phyloP scores from a whole-genome alignment of 1,140 invertebrate species.

The Arctopsyche grandis region DNA sequence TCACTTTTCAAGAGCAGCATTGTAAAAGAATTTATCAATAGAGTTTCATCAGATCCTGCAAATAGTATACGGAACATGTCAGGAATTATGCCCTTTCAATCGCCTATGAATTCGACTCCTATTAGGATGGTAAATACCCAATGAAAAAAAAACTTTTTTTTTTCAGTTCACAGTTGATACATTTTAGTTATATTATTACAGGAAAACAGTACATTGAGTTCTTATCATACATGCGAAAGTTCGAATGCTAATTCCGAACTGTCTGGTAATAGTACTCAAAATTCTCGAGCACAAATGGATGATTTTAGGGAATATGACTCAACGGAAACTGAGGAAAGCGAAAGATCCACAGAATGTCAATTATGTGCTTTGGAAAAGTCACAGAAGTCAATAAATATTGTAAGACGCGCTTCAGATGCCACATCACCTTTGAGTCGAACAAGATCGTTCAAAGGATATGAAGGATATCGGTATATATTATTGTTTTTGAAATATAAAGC shows the following conservation, averaged over 20 bases:
- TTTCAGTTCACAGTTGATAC: not conserved
- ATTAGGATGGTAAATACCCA: not conserved
- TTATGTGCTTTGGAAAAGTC: conserved; percentile 45
- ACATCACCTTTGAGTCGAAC: conserved; percentile 66
- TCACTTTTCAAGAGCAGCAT: conserved; percentile 53
- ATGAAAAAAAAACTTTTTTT: not conserved
- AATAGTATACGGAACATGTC: conserved; percentile 61
- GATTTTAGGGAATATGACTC: conserved; percentile 62
- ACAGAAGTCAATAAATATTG: conserved; percentile 9
- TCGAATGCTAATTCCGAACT: conserved; percentile 58
- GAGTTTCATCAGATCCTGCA: conserved; percentile 51
- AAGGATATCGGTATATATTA: conserved; percentile 58
- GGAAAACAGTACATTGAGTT: conserved; percentile 46
- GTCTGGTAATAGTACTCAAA: conserved; percentile 59
- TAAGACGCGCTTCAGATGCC: conserved; percentile 41
- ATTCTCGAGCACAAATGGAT: conserved; percentile 56
- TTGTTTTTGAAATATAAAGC: not conserved
- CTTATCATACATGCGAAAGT: conserved; percentile 65
- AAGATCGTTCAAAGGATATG: conserved; percentile 63
- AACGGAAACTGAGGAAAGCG: conserved; percentile 37
- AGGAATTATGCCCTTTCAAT: conserved; percentile 65
- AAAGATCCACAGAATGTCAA: conserved; percentile 43
- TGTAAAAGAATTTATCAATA: conserved; percentile 52
- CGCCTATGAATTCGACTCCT: conserved; percentile 51
- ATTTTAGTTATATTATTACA: not conserved